These are phyloP conservation scores for Lasioglossum marginatum DNA, from an alignment of 2,888 invertebrate species.

Conservation along the genomic window DNA sequence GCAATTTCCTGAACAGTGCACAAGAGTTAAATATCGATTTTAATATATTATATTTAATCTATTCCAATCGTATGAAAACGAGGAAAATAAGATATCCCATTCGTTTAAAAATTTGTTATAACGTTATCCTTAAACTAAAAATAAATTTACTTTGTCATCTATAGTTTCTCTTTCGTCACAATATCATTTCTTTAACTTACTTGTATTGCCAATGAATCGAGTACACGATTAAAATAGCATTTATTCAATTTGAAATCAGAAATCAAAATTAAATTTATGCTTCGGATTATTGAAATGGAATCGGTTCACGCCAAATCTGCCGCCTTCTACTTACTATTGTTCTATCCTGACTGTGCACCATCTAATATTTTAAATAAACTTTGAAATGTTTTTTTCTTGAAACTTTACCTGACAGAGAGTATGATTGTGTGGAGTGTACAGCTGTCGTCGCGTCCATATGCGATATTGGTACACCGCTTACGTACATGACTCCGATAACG, in stretches of 20 bases:
- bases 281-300: not conserved
- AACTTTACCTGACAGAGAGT: not conserved
- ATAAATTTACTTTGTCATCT: not conserved
- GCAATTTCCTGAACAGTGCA: not conserved
- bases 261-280: not conserved
- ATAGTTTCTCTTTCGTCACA: not conserved
- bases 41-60: too few relatives aligned
- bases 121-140: not conserved
- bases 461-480: conserved; percentile 18
- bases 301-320: not conserved
- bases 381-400: not conserved
- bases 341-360: not conserved
- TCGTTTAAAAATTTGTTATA: too few relatives aligned
- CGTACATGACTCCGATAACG: conserved; percentile 33
- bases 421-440: not conserved
- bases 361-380: not conserved
- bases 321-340: not conserved
- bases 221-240: not conserved
- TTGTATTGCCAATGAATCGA: not conserved
- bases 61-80: not conserved
- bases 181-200: not conserved
- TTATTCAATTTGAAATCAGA: too few relatives aligned
- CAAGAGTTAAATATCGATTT: not conserved
- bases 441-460: conserved; percentile 21
- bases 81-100: not conserved